Evolutionary conservation across 2,797 vertebrate genomes (phyloP), one percentile per base, ranked within the genome.

Genomic region (Poeciliopsis gracilis): DNA sequence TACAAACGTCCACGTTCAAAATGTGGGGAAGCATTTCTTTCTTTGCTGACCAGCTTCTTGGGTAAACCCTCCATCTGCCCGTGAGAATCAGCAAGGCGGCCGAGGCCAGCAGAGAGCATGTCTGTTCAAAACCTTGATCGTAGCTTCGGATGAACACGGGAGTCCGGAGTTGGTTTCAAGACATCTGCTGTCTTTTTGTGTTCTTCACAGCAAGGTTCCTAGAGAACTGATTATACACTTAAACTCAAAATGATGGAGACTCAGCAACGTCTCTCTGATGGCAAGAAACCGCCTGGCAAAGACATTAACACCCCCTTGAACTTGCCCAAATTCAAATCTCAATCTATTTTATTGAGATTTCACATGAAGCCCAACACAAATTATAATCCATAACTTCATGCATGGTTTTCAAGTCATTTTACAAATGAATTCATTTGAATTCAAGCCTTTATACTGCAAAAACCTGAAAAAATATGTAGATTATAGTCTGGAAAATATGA

Each of bases 171-270:
- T 46, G 25, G 33, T 82, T 84, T 84, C 74, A 47, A 83, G 89
- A 87, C 87, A 88, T 88, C 89, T 88, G 89, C 77, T 82, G 78
- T 47, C 38, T 57, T 79, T 61, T 59, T 73, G 72, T 84, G 79
- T 46, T 77, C 75, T 69, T 87, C 84, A 59, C 85, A 88, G 79
- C 82, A 55, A 77, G 81, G 49, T 69, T 59, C 76, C 77, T 38
- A 1, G 72, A 80, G 73, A 70, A 38, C 43, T 25, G 75, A 76
- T 77, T 70, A 53, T 70, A 41, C 46, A 49, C 30, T 57, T 71
- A 80, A 85, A 82, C 73, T 73, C 75, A 46, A 67, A 36, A 81
- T 33, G 45, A 81, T 33, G 33, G 43, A 43, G 49, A 82, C 8
- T 38, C 16, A 55, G 5, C 2, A 23, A 28, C 12, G 38, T n/a